Conservation (phyloP, 2,797 vertebrate genomes). For the Menidia menidia region DNA sequence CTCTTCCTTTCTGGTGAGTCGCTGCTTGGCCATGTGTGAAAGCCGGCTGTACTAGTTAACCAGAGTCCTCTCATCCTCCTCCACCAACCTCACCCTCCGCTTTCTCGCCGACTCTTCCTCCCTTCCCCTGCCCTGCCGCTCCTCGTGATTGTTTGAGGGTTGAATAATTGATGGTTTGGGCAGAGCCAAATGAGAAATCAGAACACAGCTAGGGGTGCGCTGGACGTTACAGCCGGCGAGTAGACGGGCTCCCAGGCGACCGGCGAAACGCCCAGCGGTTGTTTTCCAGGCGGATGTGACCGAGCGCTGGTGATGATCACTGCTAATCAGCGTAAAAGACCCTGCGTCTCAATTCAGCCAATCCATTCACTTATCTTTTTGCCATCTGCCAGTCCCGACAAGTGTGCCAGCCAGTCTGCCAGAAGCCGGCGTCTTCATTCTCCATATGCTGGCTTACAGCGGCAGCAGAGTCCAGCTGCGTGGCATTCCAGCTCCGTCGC, state of each 20-base stretch:
- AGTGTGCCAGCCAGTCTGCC: background rate
- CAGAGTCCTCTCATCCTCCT: conserved; percentile 58
- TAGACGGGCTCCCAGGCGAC: background rate
- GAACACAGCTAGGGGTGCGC: conserved; percentile 54
- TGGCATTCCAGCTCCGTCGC: conserved; percentile 32
- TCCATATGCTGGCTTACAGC: conserved; percentile 11
- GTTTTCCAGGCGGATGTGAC: background rate
- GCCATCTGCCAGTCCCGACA: conserved; percentile 24
- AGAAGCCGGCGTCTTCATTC: conserved; percentile 12
- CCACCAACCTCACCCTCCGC: conserved; percentile 59
- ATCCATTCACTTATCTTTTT: conserved; percentile 1
- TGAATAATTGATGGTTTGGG: conserved; percentile 79
- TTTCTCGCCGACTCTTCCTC: conserved; percentile 35
- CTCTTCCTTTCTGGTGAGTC: conserved; percentile 45
- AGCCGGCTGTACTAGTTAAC: conserved; percentile 61
- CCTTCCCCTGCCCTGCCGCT: conserved; percentile 38
- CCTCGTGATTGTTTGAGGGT: conserved; percentile 69
- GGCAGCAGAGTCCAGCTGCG: conserved; percentile 21
- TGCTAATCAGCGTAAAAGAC: conserved; percentile 8
- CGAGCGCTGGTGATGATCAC: background rate
- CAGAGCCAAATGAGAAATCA: conserved; percentile 77
- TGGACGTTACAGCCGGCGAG: conserved; percentile 1
- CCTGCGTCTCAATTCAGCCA: conserved; percentile 19
- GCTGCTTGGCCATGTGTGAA: conserved; percentile 64
- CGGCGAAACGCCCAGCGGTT: background rate